Percentiles rank a stretch among this genome's conserved stretches.
phyloP scores from a whole-genome alignment of 2,888 invertebrate species.

The Spicauda simplicius region DNA sequence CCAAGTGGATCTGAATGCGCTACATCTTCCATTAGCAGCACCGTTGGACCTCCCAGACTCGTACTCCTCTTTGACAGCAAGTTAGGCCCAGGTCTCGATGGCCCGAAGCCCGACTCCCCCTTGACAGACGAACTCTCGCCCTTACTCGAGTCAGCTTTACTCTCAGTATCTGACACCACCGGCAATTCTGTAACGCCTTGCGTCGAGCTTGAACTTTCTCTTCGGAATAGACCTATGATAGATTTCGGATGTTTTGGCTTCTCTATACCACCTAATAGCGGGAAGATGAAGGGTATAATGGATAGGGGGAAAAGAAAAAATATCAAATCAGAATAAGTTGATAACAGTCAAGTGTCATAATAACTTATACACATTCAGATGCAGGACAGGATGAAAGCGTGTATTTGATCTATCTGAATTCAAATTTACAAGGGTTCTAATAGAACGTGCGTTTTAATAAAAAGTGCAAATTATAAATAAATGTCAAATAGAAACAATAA shows the following conservation, averaged over 20 bases:
- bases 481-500: too few relatives aligned
- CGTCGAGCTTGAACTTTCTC: conserved; percentile 91
- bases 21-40: conserved; percentile 86
- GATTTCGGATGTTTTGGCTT: conserved; percentile 93
- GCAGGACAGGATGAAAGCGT: conserved; percentile 23
- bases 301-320: conserved; percentile 60
- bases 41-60: conserved; percentile 79
- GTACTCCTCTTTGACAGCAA: conserved; percentile 76
- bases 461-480: not conserved
- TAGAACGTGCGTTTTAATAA: conserved; percentile 1
- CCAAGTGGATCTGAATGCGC: conserved; percentile 86
- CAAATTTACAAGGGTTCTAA: conserved; percentile 4
- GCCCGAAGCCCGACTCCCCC: conserved; percentile 45
- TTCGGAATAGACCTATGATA: conserved; percentile 94
- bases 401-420: not conserved
- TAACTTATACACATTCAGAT: conserved; percentile 20
- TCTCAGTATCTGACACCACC: conserved; percentile 85
- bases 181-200: conserved; percentile 82
- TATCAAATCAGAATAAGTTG: conserved; percentile 49
- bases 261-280: conserved; percentile 90
- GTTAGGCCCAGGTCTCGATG: conserved; percentile 68
- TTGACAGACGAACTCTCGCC: conserved; percentile 54
- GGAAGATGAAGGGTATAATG: conserved; percentile 52
- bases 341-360: conserved; percentile 21
- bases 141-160: conserved; percentile 73